Base-by-base conservation (phyloP, 2,113 vertebrate species). In the Perognathus longimembris region DNA sequence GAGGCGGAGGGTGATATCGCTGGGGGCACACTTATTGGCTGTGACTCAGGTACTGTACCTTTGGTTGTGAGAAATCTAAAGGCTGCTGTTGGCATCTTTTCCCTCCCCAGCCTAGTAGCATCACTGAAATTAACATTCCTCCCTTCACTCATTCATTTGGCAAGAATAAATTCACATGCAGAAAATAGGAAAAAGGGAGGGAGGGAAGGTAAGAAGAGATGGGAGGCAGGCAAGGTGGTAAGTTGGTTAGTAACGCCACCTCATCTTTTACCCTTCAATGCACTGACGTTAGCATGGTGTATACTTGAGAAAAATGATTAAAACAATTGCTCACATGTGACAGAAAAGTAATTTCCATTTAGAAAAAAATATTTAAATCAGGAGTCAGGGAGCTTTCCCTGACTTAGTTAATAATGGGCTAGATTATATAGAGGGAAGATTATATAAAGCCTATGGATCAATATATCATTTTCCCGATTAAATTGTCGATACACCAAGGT, bases 311-410 rank as follows among this genome's bases (percentile, higher is more conserved):
- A 93, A 95, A 94, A 90, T 86, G 83, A 96, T 95, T 79, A 95
- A 90, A 90, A 88, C 78, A 70, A 95, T 96, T 94, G 90, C 85
- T 95, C 93, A 92, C 14, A 1, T 85, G 85, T 93, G 94, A 96
- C 95, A 94, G 94, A 67, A 85, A 94, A 94, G 95, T 93, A 85
- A 96, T 94, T 94, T 90, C 63, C 85, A 85, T 88, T 94, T 93
- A 92, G 92, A 54, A 54, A 94, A 91, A 92, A 91, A 95, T 85
- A 95, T 90, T 93, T 85, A 96, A 93, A 94, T 79, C 82, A 83
- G 70, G 50, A 38, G n/a, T 73, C 73, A 34, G 57, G 74, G 75
- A 95, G 63, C 17, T 5, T 73, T 93, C 64, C 64, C 78, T 90
- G 76, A 67, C 95, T 96, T 61, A 32, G 59, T 94, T 95, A 92